Percentiles rank a stretch among this genome's conserved stretches.
Evolutionary conservation across 92 coral and sea anemone species (phyloP).

Genomic region (Epizoanthus stellaris): DNA sequence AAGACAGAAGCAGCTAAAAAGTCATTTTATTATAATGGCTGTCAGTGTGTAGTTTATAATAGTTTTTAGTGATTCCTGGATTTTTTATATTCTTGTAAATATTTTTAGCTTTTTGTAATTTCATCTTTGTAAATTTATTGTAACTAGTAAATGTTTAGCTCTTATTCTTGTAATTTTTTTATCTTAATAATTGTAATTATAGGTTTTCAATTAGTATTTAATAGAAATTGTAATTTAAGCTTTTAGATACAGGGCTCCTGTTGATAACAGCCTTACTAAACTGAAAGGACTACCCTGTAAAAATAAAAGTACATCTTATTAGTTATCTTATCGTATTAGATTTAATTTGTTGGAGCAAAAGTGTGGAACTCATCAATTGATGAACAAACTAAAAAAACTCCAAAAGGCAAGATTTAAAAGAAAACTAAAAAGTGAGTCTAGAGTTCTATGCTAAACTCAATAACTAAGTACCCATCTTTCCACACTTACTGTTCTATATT

Average conservation of each 20-base stretch:
- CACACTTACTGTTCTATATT: too few relatives aligned
- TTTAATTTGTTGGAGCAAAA: too few relatives aligned
- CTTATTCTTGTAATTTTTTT: not conserved
- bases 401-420: too few relatives aligned
- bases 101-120: not conserved
- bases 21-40: not conserved
- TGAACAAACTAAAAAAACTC: too few relatives aligned
- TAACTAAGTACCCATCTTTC: too few relatives aligned
- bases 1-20: too few relatives aligned
- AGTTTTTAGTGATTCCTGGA: not conserved
- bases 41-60: slow-evolving; percentile 30
- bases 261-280: slow-evolving; percentile 11
- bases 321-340: too few relatives aligned
- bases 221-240: too few relatives aligned
- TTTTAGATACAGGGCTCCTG: slow-evolving; percentile 4
- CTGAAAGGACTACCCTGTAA: slow-evolving; percentile 2
- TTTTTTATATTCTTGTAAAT: not conserved
- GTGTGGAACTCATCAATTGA: too few relatives aligned
- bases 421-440: too few relatives aligned
- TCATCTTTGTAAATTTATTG: not conserved
- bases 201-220: too few relatives aligned
- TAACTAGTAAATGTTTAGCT: not conserved
- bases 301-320: not conserved
- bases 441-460: too few relatives aligned
- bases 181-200: not conserved